phyloP scores from a whole-genome alignment of 92 coral and sea anemone species.

The Pocillopora meandrina region DNA sequence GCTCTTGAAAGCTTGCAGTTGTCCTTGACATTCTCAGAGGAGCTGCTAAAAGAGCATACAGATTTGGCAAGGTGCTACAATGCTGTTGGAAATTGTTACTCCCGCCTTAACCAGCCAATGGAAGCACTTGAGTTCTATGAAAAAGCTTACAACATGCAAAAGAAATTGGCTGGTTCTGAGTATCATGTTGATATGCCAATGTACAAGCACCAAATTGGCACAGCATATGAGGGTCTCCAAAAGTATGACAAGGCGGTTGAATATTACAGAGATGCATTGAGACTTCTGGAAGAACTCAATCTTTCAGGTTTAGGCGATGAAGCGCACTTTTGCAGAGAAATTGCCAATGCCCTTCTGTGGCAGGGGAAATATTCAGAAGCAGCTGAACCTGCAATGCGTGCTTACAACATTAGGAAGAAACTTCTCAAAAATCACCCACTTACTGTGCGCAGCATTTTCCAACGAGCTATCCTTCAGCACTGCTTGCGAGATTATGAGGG shows the following conservation, averaged over 20 bases:
- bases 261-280: conserved; percentile 48
- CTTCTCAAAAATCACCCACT: conserved; percentile 55
- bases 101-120: too few relatives aligned
- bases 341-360: conserved; percentile 57
- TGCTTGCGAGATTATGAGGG: conserved; percentile 23
- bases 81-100: too few relatives aligned
- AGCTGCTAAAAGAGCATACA: too few relatives aligned
- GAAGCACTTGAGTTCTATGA: too few relatives aligned
- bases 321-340: conserved; percentile 57
- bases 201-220: conserved; percentile 29
- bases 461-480: conserved; percentile 57
- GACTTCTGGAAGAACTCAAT: conserved; percentile 49
- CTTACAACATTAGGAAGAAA: conserved; percentile 48
- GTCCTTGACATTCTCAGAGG: too few relatives aligned
- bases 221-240: conserved; percentile 12
- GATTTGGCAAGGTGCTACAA: too few relatives aligned
- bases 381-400: conserved; percentile 45
- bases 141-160: too few relatives aligned
- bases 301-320: conserved; percentile 58
- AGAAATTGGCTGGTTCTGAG: too few relatives aligned
- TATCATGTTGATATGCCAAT: too few relatives aligned
- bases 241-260: conserved; percentile 52
- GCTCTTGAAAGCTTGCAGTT: too few relatives aligned
- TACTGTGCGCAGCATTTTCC: conserved; percentile 64
- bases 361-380: conserved; percentile 50